Evolutionary conservation across 2,888 invertebrate genomes (phyloP).

Genomic region (Drosophila putrida): DNA sequence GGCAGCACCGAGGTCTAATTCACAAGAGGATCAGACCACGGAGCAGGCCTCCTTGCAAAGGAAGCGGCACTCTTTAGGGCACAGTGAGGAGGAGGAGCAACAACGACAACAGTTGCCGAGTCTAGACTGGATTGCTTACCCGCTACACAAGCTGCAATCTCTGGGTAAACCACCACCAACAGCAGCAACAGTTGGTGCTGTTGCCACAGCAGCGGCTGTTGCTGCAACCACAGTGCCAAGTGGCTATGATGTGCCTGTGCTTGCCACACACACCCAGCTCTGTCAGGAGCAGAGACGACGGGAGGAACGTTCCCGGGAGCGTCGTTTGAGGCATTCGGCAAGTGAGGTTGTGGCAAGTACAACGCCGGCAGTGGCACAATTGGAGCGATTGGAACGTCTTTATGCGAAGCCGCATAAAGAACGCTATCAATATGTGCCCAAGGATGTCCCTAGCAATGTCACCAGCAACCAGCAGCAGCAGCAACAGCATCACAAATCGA

Average conservation of each 20-base stretch:
- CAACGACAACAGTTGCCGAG: slow-evolving; percentile 46
- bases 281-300: slow-evolving; percentile 60
- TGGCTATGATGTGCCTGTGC: slow-evolving; percentile 66
- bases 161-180: slow-evolving; percentile 66
- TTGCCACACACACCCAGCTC: slow-evolving; percentile 54
- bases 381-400: slow-evolving; percentile 82
- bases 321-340: slow-evolving; percentile 84
- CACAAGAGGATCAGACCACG: slow-evolving; percentile 80
- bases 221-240: slow-evolving; percentile 55
- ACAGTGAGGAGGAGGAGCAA: slow-evolving; percentile 78
- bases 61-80: slow-evolving; percentile 85
- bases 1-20: slow-evolving; percentile 83
- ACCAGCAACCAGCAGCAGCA: slow-evolving; percentile 15
- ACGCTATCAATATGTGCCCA: slow-evolving; percentile 85
- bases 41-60: slow-evolving; percentile 77
- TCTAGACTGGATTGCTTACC: slow-evolving; percentile 85
- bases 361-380: slow-evolving; percentile 52
- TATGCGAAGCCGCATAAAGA: slow-evolving; percentile 84
- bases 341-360: slow-evolving; percentile 83
- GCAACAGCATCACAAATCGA: slow-evolving; percentile 59
- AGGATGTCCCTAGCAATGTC: slow-evolving; percentile 37
- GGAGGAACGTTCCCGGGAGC: slow-evolving; percentile 79
- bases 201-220: slow-evolving; percentile 43
- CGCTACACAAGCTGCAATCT: slow-evolving; percentile 76
- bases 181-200: slow-evolving; percentile 15